Evolutionary conservation across 2,113 vertebrate species (phyloP), one percentile per base, ranked within the genome.

Genomic region (Microtus ochrogaster): DNA sequence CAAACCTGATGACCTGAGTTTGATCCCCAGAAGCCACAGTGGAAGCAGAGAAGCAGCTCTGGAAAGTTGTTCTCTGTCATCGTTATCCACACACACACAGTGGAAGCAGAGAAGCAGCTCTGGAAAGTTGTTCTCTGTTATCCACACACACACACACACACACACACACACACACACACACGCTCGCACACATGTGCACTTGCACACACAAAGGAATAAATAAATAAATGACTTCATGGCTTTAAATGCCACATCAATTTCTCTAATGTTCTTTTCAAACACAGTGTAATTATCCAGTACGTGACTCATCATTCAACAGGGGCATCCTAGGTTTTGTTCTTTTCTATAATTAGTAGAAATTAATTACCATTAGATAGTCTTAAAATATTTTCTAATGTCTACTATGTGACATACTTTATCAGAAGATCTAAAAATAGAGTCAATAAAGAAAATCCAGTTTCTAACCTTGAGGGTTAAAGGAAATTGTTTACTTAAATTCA

Each of bases 361-460:
- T 70, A 47, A 70, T 63, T 63, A 49, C 78, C 21, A 72, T 39
- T 61, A 26, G n/a, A 78, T 84, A 52, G 5, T 81, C 85, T 41
- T 81, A 76, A 68, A 22, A 86, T 33, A 47, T 91, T 95, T 86
- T n/a, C 17, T 83, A 83, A 66, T 61, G 82, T 61, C 12, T 89
- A n/a, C 12, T 33, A 3, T 74, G 12, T 78, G 36, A 5, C 36
- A 88, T 16, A 74, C 83, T 41, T 41, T 28, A 74, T 65, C 52
- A 70, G 72, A 90, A 78, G 6, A 26, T 49, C 55, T 58, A 36
- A 26, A 28, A 33, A 82, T 72, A 72, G 24, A 17, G 24, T 17
- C 7, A 68, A 91, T 61, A 63, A 70, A 89, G 41, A 55, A 68
- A 90, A 76, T 55, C 19, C 24, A n/a, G 22, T 89, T 85, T 76